Evolutionary conservation across 2,888 invertebrate species (phyloP).

Genomic region (Thecocarcelia acutangulata): DNA sequence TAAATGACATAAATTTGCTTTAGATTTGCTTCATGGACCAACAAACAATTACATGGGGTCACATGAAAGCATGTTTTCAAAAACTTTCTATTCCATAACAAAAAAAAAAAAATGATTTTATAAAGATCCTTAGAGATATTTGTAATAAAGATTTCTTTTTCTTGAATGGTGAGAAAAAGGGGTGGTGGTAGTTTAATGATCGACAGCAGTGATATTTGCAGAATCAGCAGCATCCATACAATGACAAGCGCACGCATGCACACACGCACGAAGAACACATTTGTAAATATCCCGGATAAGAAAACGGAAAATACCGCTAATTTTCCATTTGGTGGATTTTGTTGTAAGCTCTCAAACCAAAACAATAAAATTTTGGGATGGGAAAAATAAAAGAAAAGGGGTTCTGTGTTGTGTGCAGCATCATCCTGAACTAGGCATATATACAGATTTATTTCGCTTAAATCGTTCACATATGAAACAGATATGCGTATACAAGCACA

Average conservation of each 20-base stretch:
- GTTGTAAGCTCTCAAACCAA: constrained; percentile 50
- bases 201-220: constrained; percentile 30
- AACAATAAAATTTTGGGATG: constrained; percentile 55
- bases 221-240: constrained; percentile 16
- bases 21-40: constrained; percentile 64
- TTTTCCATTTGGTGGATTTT: constrained; percentile 69
- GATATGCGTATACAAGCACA: neutral
- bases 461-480: constrained; percentile 47
- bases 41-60: constrained; percentile 65
- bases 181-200: constrained; percentile 65
- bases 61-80: constrained; percentile 40
- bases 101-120: constrained; percentile 23
- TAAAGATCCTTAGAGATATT: constrained; percentile 49
- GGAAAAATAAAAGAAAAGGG: constrained; percentile 38
- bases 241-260: constrained; percentile 7
- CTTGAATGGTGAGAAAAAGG: constrained; percentile 43
- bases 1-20: constrained; percentile 64
- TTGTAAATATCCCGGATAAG: constrained; percentile 54
- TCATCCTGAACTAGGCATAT: constrained; percentile 5
- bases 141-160: constrained; percentile 36
- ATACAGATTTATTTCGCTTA: neutral
- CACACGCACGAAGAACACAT: too few species aligned
- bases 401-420: constrained; percentile 33
- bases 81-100: constrained; percentile 2
- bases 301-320: constrained; percentile 65